A percentile compares a stretch with the other conserved stretches of the same genome.
phyloP scores from a whole-genome alignment of 2,113 vertebrate species.

The Cygnus buccinator region DNA sequence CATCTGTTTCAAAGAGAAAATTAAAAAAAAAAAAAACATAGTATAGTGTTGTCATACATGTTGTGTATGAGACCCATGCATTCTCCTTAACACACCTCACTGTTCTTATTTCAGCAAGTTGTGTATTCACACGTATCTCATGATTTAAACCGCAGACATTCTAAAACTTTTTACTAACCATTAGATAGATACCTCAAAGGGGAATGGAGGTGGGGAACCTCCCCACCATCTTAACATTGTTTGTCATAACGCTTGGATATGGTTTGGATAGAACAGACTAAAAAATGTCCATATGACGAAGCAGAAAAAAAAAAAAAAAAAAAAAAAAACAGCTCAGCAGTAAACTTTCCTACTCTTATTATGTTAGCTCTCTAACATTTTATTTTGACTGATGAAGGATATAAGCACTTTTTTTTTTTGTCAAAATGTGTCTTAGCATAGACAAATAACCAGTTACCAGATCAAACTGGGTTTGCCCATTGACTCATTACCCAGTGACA shows the following conservation, averaged over 20 bases:
- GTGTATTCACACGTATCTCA: background rate
- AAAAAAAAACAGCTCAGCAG: background rate
- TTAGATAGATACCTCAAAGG: background rate
- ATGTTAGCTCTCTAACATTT: background rate
- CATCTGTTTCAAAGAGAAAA: background rate
- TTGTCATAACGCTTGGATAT: background rate
- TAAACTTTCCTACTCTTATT: background rate
- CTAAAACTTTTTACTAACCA: background rate
- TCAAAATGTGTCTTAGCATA: background rate
- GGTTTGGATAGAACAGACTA: background rate
- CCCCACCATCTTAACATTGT: background rate
- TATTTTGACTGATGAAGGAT: background rate
- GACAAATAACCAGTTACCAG: background rate
- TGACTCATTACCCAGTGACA: background rate
- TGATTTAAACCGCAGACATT: background rate
- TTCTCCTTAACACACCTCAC: background rate
- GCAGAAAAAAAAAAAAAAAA: background rate
- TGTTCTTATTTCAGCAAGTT: background rate
- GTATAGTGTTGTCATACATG: background rate
- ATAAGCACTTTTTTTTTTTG: background rate
- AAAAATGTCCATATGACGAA: background rate
- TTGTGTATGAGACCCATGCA: accelerated
- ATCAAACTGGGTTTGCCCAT: background rate
- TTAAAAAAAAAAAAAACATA: background rate
- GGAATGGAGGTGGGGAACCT: background rate